Conservation (phyloP, 2,797 vertebrate species). For the Ctenopoma multispine region DNA sequence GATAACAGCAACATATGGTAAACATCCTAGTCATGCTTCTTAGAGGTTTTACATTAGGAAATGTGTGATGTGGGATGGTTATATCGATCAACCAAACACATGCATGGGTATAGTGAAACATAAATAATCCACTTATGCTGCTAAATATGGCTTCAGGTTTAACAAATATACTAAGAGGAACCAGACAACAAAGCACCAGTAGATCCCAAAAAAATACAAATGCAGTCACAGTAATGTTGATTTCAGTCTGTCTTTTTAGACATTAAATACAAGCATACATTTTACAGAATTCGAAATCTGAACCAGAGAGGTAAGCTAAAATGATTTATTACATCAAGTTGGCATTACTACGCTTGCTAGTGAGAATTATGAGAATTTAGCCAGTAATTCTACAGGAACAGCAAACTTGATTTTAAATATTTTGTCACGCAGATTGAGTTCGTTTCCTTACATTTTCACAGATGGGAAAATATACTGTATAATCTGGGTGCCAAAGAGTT, state of each 20-base stretch:
- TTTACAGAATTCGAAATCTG: constrained; percentile 16
- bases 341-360: constrained; percentile 16
- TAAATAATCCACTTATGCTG: constrained; percentile 62
- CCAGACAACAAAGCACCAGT: constrained; percentile 15
- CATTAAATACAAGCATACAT: constrained; percentile 10
- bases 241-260: constrained; percentile 29
- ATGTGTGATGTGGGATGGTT: constrained; percentile 35
- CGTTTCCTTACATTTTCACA: constrained; percentile 46
- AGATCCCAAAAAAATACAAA: constrained; percentile 45
- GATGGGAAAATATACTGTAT: constrained; percentile 47
- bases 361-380: constrained; percentile 17
- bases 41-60: constrained; percentile 48
- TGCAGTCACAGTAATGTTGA: constrained; percentile 34
- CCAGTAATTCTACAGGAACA: constrained; percentile 5
- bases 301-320: constrained; percentile 49
- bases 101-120: constrained; percentile 47
- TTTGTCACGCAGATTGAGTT: constrained; percentile 54
- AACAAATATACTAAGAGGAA: constrained; percentile 35
- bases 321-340: constrained; percentile 35
- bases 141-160: constrained; percentile 66
- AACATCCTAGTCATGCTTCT: constrained; percentile 55
- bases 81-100: constrained; percentile 47
- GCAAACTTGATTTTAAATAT: constrained; percentile 47
- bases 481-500: constrained; percentile 78
- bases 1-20: constrained; percentile 50